phyloP scores from a whole-genome alignment of 2,797 vertebrate species.

The Emys orbicularis region DNA sequence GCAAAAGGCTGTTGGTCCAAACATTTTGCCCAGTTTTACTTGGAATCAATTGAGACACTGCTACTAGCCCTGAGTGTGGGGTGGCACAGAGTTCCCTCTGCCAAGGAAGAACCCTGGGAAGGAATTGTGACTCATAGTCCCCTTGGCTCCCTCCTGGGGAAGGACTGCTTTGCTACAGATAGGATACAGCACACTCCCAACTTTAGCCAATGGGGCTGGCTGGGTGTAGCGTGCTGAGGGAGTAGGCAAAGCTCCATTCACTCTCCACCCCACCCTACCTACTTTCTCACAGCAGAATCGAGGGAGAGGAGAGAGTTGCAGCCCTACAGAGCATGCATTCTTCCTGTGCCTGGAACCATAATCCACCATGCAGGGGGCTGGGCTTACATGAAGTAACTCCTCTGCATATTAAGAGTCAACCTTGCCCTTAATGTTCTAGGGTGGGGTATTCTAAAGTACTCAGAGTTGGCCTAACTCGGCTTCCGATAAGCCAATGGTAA shows the following conservation, averaged over 20 bases:
- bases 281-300: neutral
- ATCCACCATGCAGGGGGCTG: neutral
- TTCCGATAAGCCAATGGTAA: neutral
- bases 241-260: neutral
- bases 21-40: neutral
- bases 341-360: neutral
- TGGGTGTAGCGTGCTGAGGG: neutral
- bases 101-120: neutral
- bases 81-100: neutral
- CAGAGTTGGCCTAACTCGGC: neutral
- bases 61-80: neutral
- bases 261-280: neutral
- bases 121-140: neutral
- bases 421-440: neutral
- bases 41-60: neutral
- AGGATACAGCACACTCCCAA: neutral
- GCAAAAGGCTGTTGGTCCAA: neutral
- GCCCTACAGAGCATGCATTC: neutral
- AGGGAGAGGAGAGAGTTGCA: rapidly evolving
- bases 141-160: neutral
- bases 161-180: neutral
- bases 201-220: too few relatives aligned
- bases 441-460: neutral
- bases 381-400: neutral
- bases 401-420: neutral